Conservation (phyloP, 2,113 vertebrate species). For the Chaetodon auriga region DNA sequence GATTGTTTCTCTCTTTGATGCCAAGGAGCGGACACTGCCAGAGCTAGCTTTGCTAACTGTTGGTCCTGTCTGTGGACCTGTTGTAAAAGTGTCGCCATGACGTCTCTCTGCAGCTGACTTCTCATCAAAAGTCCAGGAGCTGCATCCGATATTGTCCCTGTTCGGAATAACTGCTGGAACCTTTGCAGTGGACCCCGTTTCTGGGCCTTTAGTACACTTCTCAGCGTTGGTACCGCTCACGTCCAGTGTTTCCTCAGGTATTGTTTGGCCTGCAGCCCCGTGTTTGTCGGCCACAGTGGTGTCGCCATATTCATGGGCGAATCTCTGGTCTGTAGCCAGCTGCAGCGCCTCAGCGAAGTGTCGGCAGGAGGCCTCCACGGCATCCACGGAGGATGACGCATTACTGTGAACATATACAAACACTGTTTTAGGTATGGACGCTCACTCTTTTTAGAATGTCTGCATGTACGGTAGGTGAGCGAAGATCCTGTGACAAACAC, state of each 20-base stretch:
- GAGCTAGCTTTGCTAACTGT: background rate
- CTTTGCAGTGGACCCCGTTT: slow-evolving; percentile 16
- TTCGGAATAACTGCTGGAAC: slow-evolving; percentile 47
- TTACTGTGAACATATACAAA: slow-evolving; percentile 69
- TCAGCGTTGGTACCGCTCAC: background rate
- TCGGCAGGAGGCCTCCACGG: slow-evolving; percentile 67
- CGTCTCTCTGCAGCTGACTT: background rate
- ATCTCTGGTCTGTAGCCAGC: slow-evolving; percentile 87
- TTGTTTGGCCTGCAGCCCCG: background rate
- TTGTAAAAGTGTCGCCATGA: background rate
- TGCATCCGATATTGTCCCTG: slow-evolving; percentile 45
- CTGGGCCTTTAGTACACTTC: background rate
- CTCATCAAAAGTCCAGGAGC: background rate
- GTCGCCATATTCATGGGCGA: slow-evolving; percentile 86
- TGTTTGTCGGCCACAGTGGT: slow-evolving; percentile 57
- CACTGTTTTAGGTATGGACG: background rate
- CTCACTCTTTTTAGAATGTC: background rate
- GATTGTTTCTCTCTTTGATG: background rate
- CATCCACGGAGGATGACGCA: slow-evolving; percentile 70
- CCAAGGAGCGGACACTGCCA: background rate
- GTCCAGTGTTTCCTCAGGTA: background rate
- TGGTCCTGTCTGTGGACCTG: background rate
- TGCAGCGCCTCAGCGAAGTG: slow-evolving; percentile 85
- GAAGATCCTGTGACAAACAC: background rate
- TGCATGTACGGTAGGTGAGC: background rate